Evolutionary conservation across 2,888 invertebrate species (phyloP).

Genomic region (Hirtodrosophila confusa): DNA sequence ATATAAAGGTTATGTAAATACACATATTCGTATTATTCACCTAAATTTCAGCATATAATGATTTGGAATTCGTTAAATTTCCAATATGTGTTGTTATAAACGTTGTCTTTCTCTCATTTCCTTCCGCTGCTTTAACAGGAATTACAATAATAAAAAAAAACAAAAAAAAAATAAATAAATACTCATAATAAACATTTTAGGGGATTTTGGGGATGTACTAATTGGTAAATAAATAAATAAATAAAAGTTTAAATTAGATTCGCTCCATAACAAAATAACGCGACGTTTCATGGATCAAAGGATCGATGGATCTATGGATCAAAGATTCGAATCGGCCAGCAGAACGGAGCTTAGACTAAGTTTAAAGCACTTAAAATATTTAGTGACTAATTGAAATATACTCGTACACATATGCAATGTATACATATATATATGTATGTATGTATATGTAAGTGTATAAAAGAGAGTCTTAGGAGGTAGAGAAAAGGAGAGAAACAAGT

Average conservation of each 20-base stretch:
- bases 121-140: constrained; percentile 43
- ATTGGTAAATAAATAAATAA: constrained; percentile 41
- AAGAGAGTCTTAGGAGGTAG: constrained; percentile 32
- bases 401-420: constrained; percentile 21
- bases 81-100: constrained; percentile 16
- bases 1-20: constrained; percentile 36
- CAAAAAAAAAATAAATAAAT: constrained; percentile 42
- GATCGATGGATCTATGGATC: constrained; percentile 2
- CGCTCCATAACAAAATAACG: constrained; percentile 32
- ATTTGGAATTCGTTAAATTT: constrained; percentile 8
- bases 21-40: constrained; percentile 14
- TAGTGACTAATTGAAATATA: constrained; percentile 82
- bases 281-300: constrained; percentile 6
- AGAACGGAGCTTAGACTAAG: constrained; percentile 68
- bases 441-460: constrained; percentile 42
- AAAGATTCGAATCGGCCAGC: background rate
- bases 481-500: too few relatives aligned
- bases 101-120: constrained; percentile 19
- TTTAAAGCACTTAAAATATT: constrained; percentile 81
- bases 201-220: constrained; percentile 29
- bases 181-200: constrained; percentile 37
- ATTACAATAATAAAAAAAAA: constrained; percentile 54
- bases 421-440: constrained; percentile 21
- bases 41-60: constrained; percentile 18
- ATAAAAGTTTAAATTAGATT: constrained; percentile 36